Conservation (phyloP, 1,140 invertebrate species). For the Halictus rubicundus region DNA sequence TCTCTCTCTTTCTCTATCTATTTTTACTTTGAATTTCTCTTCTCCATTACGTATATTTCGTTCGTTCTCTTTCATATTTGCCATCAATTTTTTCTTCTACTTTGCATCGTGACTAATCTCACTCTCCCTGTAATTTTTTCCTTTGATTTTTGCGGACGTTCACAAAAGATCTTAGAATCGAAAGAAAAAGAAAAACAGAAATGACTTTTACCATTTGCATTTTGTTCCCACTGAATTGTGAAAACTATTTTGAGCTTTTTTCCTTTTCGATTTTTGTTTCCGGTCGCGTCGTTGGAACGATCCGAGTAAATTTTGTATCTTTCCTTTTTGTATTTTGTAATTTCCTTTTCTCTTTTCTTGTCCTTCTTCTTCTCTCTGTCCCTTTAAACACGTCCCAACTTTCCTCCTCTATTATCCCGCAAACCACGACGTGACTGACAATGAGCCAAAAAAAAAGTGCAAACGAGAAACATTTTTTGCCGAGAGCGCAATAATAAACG, state of each 20-base stretch:
- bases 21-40: background rate
- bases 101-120: conserved; percentile 16
- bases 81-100: background rate
- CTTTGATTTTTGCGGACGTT: conserved; percentile 6
- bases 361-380: conserved; percentile 24
- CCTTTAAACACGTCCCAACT: conserved; percentile 51
- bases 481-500: conserved; percentile 68
- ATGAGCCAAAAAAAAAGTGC: conserved; percentile 49
- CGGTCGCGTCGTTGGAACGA: no score
- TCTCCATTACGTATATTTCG: conserved; percentile 5
- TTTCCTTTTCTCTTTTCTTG: conserved; percentile 41
- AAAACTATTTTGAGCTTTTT: conserved; percentile 13
- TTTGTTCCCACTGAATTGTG: background rate
- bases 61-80: conserved; percentile 13
- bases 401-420: conserved; percentile 52
- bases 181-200: background rate
- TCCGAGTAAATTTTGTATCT: background rate
- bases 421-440: conserved; percentile 67
- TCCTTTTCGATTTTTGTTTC: conserved; percentile 5
- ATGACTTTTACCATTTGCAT: conserved; percentile 19
- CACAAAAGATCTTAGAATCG: background rate
- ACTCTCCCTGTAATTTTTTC: background rate
- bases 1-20: conserved; percentile 45
- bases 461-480: conserved; percentile 66
- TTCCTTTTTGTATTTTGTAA: conserved; percentile 27